Evolutionary conservation across 2,797 vertebrate species (phyloP).

Genomic region (Benthosema pterotum): DNA sequence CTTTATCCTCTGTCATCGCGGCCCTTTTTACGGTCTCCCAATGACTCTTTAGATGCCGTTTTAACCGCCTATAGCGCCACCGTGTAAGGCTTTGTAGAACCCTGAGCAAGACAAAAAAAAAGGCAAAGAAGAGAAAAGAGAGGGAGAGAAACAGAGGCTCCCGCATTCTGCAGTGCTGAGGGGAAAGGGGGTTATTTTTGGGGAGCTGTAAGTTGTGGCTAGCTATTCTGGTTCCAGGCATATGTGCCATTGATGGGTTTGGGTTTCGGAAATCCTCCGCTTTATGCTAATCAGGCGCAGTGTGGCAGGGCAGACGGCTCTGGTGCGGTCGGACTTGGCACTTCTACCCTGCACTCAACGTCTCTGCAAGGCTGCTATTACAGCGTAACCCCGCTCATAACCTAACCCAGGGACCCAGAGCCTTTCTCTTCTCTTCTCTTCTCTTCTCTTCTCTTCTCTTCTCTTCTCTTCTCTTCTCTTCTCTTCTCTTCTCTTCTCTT

Average conservation of each 20-base stretch:
- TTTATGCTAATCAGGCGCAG: conserved; percentile 79
- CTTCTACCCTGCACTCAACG: conserved; percentile 66
- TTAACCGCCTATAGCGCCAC: too few species aligned
- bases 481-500: conserved; percentile 43
- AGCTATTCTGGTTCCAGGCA: conserved; percentile 77
- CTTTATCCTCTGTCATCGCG: too few species aligned
- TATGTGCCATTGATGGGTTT: conserved; percentile 80
- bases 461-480: conserved; percentile 38
- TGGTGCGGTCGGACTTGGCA: conserved; percentile 75
- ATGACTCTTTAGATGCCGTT: background rate
- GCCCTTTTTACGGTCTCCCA: conserved; percentile 17
- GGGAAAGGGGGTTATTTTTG: conserved; percentile 68
- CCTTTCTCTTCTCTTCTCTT: conserved; percentile 12
- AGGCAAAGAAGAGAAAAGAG: conserved; percentile 22
- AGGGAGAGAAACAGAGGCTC: conserved; percentile 33
- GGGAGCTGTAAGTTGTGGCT: conserved; percentile 75
- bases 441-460: conserved; percentile 48
- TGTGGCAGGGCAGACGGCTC: conserved; percentile 71
- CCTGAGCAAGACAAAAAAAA: conserved; percentile 48
- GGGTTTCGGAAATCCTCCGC: conserved; percentile 81
- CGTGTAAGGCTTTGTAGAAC: too few species aligned
- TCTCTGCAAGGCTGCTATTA: conserved; percentile 78
- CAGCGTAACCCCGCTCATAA: conserved; percentile 62
- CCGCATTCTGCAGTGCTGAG: conserved; percentile 59
- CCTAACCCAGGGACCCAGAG: conserved; percentile 28